Conservation (phyloP, 2,113 vertebrate genomes). For the Choloepus hoffmanni region DNA sequence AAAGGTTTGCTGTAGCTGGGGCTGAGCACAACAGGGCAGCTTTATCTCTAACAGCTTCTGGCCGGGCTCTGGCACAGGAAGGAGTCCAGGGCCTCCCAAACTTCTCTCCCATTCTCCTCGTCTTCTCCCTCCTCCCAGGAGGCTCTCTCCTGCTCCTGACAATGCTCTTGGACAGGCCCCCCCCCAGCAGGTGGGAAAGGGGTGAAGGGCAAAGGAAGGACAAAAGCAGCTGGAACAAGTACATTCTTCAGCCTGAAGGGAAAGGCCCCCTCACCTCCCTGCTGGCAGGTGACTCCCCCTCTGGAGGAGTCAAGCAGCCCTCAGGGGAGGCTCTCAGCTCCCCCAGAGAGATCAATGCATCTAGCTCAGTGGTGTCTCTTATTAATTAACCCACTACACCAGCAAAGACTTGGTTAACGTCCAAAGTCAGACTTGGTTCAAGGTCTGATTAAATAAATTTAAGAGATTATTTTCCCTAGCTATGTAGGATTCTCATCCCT, state of each 20-base stretch:
- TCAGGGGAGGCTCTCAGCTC: neutral
- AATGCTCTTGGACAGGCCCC: neutral
- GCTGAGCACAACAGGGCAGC: too few species aligned
- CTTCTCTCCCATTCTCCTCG: neutral
- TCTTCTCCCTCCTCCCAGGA: neutral
- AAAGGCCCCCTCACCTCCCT: neutral
- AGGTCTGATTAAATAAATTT: neutral
- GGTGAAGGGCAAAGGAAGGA: neutral
- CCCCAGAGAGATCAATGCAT: neutral
- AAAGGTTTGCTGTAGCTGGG: neutral
- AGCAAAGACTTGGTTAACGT: neutral
- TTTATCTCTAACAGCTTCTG: neutral
- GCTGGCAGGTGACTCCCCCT: neutral
- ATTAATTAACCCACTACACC: constrained; percentile 1
- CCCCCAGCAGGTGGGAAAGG: neutral
- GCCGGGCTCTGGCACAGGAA: neutral
- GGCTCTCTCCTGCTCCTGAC: neutral
- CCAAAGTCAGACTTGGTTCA: neutral
- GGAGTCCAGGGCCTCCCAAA: too few species aligned
- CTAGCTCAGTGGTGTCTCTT: neutral
- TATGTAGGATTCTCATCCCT: neutral
- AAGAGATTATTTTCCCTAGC: neutral
- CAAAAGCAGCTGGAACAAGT: neutral
- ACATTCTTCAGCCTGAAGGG: neutral
- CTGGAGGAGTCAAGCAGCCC: neutral